phyloP scores from a whole-genome alignment of 2,113 vertebrate species.

The Myiozetetes cayanensis region DNA sequence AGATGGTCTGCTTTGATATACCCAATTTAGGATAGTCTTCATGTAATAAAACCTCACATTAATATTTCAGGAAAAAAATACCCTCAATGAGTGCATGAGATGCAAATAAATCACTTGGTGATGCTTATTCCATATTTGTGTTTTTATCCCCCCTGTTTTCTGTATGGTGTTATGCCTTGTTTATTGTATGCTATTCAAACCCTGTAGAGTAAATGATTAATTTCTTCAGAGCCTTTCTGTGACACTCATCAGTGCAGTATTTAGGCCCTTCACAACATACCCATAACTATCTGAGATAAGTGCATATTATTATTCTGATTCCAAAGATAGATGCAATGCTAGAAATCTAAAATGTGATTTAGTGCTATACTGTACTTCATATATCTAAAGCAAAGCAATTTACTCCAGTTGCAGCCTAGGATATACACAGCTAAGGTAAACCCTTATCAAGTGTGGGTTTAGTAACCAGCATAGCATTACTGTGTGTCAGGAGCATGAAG shows the following conservation, averaged over 20 bases:
- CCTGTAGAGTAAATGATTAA: background rate
- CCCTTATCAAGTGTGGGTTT: background rate
- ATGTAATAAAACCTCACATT: background rate
- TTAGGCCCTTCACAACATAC: background rate
- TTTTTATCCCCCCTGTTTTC: background rate
- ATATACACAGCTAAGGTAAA: background rate
- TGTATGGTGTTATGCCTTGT: background rate
- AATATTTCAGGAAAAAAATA: background rate
- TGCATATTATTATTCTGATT: background rate
- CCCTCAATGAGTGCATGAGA: background rate
- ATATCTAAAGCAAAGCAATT: background rate
- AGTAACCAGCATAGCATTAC: background rate
- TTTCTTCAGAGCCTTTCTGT: background rate
- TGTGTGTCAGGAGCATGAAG: background rate
- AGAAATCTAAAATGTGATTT: constrained; percentile 1
- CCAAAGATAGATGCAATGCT: background rate
- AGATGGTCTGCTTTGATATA: background rate
- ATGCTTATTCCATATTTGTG: background rate
- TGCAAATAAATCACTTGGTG: constrained; percentile 35
- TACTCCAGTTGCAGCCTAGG: background rate
- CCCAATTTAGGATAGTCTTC: background rate
- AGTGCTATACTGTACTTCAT: background rate
- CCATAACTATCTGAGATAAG: constrained; percentile 21
- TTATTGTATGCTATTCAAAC: background rate
- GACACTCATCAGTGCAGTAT: background rate